These are phyloP conservation scores for Mormoops blainvillei DNA, from an alignment of 2,113 vertebrate species.

Conservation along the genomic window DNA sequence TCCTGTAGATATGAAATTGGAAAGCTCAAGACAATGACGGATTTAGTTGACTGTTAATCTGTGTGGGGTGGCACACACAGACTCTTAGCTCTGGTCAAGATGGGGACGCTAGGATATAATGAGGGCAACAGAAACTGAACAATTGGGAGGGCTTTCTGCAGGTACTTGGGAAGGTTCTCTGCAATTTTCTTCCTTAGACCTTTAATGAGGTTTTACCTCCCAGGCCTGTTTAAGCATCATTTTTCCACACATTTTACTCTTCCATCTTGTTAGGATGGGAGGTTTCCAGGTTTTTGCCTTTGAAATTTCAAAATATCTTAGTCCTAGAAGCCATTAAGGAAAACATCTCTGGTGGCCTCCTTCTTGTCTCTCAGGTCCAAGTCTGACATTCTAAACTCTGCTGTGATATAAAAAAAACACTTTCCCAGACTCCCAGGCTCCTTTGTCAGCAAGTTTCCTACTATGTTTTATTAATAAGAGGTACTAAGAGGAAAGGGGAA, in stretches of 20 bases:
- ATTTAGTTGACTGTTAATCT: not conserved
- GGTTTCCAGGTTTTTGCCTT: not conserved
- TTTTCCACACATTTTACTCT: not conserved
- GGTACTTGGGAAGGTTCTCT: not conserved
- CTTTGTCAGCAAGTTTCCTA: not conserved
- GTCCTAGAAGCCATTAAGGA: not conserved
- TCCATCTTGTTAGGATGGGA: not conserved
- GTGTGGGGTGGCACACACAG: not conserved
- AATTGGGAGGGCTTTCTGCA: not conserved
- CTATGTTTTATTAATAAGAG: not conserved
- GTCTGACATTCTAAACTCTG: not conserved
- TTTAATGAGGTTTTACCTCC: not conserved
- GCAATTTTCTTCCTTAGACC: not conserved
- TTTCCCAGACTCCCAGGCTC: not conserved
- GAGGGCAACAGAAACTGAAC: not conserved
- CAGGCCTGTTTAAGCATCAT: not conserved
- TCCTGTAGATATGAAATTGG: not conserved
- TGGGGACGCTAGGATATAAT: not conserved
- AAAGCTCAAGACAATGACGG: not conserved
- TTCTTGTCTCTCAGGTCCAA: not conserved
- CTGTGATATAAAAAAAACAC: not conserved
- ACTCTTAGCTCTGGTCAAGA: not conserved
- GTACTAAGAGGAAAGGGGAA: not conserved
- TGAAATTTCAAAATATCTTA: not conserved
- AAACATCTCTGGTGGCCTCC: not conserved